A percentile compares a stretch with the other conserved stretches of the same genome.
phyloP scores from a whole-genome alignment of 2,888 invertebrate genomes.

The Rotaria sp. region DNA sequence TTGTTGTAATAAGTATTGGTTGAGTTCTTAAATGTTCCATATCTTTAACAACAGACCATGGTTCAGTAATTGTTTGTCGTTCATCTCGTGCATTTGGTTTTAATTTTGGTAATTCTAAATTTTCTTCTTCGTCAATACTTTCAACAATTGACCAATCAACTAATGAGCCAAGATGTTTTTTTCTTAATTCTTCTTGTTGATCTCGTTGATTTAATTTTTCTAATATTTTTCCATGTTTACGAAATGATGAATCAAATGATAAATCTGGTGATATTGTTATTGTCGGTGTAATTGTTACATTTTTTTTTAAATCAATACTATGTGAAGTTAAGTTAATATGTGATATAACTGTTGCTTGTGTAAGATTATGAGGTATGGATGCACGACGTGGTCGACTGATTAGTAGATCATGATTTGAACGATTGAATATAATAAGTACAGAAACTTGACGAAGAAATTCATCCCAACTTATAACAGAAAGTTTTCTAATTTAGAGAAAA shows the following conservation, averaged over 20 bases:
- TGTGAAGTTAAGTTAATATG: too few species aligned
- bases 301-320: too few species aligned
- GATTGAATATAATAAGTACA: background rate
- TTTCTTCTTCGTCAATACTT: background rate
- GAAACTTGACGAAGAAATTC: background rate
- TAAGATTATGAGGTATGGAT: too few species aligned
- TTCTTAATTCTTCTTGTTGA: background rate
- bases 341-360: too few species aligned
- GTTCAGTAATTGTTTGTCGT: background rate
- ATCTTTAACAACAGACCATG: background rate
- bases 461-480: background rate
- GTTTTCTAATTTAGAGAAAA: background rate
- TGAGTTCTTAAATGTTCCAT: background rate
- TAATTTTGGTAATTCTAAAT: background rate
- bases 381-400: too few species aligned
- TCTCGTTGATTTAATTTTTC: background rate
- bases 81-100: background rate
- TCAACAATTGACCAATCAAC: background rate
- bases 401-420: background rate
- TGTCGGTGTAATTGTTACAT: too few species aligned
- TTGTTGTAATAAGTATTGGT: background rate
- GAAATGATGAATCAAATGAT: background rate
- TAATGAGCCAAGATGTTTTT: background rate
- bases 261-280: background rate
- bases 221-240: background rate